Base-by-base conservation (phyloP, 2,888 invertebrate genomes). In the Boloria euphrosyne region DNA sequence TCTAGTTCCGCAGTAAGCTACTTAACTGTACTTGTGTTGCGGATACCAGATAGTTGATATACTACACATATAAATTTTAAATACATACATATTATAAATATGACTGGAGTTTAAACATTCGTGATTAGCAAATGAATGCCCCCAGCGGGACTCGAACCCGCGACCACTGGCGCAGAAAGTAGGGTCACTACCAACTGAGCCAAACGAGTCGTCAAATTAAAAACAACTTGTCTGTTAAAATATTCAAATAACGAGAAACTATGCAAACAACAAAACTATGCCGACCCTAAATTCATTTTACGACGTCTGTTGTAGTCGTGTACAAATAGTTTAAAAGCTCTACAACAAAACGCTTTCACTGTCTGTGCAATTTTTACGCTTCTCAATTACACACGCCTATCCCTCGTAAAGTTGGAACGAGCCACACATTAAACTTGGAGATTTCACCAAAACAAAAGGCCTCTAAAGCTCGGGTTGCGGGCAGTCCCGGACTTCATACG, bases 341-440 rank as follows among this genome's bases (percentile, higher is more conserved):
- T 44, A 57, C 55, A 57, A 18, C 44, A 57, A 44, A 57, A 57
- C 55, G 55, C 44, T 44, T 57, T 57, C 44, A 57, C 55, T 44
- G 44, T 57, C 18, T 18, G 22, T n/a, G 55, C 44, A 57, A 44
- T 57, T 57, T 57, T 57, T 57, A 18, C 55, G 55, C 18, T 55
- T 55, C 55, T 58, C 46, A 58, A 47, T 58, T 58, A 58, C 27
- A 27, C 47, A 47, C 47, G 47, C 16, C 31, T 16, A 49, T 49
- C 17, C 49, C 27, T 59, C 58, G 58, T 59, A 49, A 59, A 49
- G 47, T 16, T 59, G 49, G 46, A 49, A 47, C 58, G 49, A 31
- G 27, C 47, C 58, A 31, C 46, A 49, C 58, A 49, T 59, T 59
- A 47, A 47, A 49, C 58, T 47, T 46, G 58, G 16, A 59, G 47